A percentile compares a stretch with the other conserved stretches of the same genome.
These are phyloP conservation scores for Gila orcuttii DNA, from an alignment of 2,113 vertebrate species.

Conservation along the genomic window DNA sequence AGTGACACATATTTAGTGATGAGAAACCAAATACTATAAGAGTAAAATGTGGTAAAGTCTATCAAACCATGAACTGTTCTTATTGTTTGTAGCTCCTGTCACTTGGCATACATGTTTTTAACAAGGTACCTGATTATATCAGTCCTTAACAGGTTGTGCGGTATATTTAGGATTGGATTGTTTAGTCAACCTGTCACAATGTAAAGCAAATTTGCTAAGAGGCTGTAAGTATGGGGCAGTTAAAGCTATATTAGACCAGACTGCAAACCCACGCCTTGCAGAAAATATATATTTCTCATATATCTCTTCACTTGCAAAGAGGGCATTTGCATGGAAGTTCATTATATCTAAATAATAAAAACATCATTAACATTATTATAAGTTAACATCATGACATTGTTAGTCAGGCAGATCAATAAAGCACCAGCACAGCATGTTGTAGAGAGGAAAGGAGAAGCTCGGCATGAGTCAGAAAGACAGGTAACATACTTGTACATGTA, in stretches of 20 bases:
- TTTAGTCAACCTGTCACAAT: neutral
- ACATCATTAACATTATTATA: neutral
- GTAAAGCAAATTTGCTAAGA: neutral
- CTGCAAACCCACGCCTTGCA: neutral
- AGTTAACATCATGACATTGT: neutral
- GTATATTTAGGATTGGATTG: neutral
- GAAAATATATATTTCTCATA: neutral
- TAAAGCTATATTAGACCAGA: neutral
- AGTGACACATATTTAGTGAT: neutral
- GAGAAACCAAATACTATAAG: neutral
- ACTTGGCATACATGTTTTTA: neutral
- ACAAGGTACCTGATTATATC: neutral
- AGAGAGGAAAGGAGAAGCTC: neutral
- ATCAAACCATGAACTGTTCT: too few relatives aligned
- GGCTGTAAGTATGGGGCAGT: neutral
- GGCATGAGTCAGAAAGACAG: slow-evolving; percentile 15
- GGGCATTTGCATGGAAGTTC: neutral
- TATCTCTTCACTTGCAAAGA: neutral
- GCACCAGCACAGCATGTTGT: neutral
- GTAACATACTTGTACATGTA: slow-evolving; percentile 1
- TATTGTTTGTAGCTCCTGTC: neutral
- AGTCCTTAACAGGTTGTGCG: neutral
- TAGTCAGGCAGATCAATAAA: neutral
- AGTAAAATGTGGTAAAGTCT: neutral
- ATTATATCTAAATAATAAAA: neutral